Evolutionary conservation across 2,888 invertebrate species (phyloP).

Genomic region (Spialia ferax): DNA sequence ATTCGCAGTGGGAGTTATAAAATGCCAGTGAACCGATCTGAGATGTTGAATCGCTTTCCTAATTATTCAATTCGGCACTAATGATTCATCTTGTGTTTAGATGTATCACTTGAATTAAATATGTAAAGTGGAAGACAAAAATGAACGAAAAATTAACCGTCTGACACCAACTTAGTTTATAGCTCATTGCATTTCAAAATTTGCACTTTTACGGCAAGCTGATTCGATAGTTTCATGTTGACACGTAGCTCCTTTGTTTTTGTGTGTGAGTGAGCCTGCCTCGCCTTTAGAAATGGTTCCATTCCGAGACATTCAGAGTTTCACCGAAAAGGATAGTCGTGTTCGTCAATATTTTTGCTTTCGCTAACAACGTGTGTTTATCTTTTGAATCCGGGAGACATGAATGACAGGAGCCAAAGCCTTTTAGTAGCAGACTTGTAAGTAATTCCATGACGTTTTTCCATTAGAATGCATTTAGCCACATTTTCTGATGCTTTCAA

Average conservation of each 20-base stretch:
- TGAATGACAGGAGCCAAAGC: conserved; percentile 1
- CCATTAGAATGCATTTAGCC: not conserved
- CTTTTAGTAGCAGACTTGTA: conserved; percentile 6
- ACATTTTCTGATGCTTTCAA: not conserved
- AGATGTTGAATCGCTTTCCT: too few species aligned
- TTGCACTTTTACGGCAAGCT: not conserved
- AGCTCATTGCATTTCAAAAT: conserved; percentile 8
- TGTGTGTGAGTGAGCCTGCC: not conserved
- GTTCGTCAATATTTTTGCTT: conserved; percentile 22
- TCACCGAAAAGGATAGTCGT: conserved; percentile 15
- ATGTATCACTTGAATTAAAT: too few species aligned
- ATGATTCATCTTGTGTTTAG: too few species aligned
- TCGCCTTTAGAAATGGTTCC: conserved; percentile 9
- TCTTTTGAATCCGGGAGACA: not conserved
- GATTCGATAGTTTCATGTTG: conserved; percentile 4
- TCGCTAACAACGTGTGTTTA: not conserved
- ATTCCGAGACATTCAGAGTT: not conserved
- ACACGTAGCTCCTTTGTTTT: not conserved
- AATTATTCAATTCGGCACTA: too few species aligned
- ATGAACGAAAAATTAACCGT: too few species aligned
- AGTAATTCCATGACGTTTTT: not conserved
- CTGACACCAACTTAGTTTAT: too few species aligned
- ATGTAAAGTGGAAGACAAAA: too few species aligned
- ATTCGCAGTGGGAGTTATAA: too few species aligned
- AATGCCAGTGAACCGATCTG: too few species aligned